These are phyloP conservation scores for Poeciliopsis gracilis DNA, from an alignment of 2,797 vertebrate species.

Conservation along the genomic window DNA sequence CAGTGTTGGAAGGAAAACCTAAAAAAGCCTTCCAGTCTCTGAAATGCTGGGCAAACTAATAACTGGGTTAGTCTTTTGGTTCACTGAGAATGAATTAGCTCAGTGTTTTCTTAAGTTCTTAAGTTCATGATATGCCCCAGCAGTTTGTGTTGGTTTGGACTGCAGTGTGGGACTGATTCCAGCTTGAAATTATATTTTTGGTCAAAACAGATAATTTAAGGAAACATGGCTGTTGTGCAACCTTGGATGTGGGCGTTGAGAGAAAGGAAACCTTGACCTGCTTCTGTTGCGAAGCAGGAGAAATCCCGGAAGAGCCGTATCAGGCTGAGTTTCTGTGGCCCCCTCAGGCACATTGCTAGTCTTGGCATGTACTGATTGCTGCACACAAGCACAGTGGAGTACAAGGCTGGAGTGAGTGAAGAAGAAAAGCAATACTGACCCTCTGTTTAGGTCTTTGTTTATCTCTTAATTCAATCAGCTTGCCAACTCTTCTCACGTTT, in stretches of 20 bases:
- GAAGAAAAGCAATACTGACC: conserved; percentile 11
- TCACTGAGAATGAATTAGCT: conserved; percentile 5
- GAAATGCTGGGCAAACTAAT: conserved; percentile 31
- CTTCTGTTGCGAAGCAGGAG: conserved; percentile 45
- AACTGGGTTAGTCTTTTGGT: conserved; percentile 25
- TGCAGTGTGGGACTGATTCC: conserved; percentile 21
- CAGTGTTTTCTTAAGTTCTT: conserved; percentile 34
- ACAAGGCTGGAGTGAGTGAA: conserved; percentile 28
- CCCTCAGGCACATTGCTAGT: conserved; percentile 73
- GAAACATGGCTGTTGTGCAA: conserved; percentile 61
- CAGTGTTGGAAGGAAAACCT: conserved; percentile 32
- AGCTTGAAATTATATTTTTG: conserved; percentile 48
- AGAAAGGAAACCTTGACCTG: conserved; percentile 61
- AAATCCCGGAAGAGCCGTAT: conserved; percentile 67
- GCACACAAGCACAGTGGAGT: conserved; percentile 44
- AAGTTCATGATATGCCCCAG: background rate
- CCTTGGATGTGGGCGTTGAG: conserved; percentile 50
- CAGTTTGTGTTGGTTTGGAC: background rate
- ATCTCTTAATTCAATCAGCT: background rate
- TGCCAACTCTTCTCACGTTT: background rate
- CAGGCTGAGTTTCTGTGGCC: conserved; percentile 53
- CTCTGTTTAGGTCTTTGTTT: background rate
- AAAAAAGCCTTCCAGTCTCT: conserved; percentile 48
- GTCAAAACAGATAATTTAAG: conserved; percentile 26
- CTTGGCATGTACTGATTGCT: conserved; percentile 67